These are phyloP conservation scores for Enteromius thamalakanensis DNA, from an alignment of 2,797 vertebrate species.

Conservation along the genomic window DNA sequence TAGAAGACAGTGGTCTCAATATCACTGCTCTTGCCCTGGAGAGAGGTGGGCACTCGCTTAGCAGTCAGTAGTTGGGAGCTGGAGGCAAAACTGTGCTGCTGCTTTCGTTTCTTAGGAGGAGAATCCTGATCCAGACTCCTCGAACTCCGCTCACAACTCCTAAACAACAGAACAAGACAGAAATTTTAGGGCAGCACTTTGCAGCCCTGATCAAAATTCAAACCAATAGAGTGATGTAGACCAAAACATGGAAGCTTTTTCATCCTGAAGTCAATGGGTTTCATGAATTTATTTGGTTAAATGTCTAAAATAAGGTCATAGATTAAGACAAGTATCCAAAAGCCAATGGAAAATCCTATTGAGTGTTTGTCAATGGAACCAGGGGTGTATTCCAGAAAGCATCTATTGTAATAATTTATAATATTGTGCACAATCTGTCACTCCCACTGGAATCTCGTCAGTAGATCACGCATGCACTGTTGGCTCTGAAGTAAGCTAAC, in stretches of 20 bases:
- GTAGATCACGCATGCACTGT: too few relatives aligned
- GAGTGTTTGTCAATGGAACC: background rate
- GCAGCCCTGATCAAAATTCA: background rate
- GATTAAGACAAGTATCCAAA: background rate
- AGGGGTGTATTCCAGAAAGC: too few relatives aligned
- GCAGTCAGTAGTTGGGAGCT: slow-evolving; percentile 89
- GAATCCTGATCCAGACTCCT: slow-evolving; percentile 96
- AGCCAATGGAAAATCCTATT: background rate
- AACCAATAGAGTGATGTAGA: background rate
- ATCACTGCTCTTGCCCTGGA: slow-evolving; percentile 94
- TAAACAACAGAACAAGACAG: slow-evolving; percentile 61
- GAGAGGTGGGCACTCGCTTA: slow-evolving; percentile 92
- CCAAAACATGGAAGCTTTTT: background rate
- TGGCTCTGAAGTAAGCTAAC: too few relatives aligned
- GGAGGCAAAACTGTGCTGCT: slow-evolving; percentile 90
- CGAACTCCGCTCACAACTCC: slow-evolving; percentile 92
- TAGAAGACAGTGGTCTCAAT: slow-evolving; percentile 98
- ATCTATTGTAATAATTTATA: too few relatives aligned
- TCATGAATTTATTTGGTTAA: background rate
- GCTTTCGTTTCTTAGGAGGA: slow-evolving; percentile 96
- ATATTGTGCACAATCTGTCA: too few relatives aligned
- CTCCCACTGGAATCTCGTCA: too few relatives aligned
- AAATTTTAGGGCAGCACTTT: background rate
- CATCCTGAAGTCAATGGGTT: background rate
- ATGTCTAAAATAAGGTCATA: background rate